These are phyloP conservation scores for Holothuria scabra DNA, from an alignment of 53 echinoderm and acorn worm species.

Conservation along the genomic window DNA sequence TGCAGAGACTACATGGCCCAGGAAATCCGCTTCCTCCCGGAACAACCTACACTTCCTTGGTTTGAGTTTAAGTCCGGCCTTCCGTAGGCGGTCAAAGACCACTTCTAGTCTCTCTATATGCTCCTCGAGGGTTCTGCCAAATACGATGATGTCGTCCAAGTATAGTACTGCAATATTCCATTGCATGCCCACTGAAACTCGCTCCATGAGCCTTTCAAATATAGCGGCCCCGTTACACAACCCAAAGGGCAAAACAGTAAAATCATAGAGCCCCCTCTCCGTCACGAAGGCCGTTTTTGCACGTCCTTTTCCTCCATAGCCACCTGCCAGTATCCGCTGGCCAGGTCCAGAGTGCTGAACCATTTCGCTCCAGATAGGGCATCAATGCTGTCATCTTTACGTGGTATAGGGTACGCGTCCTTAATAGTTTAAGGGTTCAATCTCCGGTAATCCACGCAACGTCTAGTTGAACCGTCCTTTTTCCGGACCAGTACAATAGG, in stretches of 20 bases:
- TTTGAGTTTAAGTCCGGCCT: no score
- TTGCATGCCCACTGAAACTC: slow-evolving; percentile 44
- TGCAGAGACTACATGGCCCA: slow-evolving; percentile 47
- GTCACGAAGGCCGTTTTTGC: slow-evolving; percentile 47
- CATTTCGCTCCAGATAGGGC: slow-evolving; percentile 41
- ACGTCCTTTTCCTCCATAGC: slow-evolving; percentile 20
- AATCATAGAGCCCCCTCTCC: slow-evolving; percentile 36
- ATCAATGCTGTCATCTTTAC: slow-evolving; percentile 45
- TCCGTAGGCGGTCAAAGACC: background rate
- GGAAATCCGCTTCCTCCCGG: slow-evolving; percentile 41
- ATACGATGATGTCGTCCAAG: slow-evolving; percentile 62
- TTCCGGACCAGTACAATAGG: slow-evolving; percentile 43
- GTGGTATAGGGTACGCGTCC: slow-evolving; percentile 54
- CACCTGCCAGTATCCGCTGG: slow-evolving; percentile 61
- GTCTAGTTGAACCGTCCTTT: slow-evolving; percentile 45
- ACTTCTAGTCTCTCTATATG: slow-evolving; percentile 1
- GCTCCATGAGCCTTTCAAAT: slow-evolving; percentile 49
- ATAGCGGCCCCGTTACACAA: slow-evolving; percentile 50
- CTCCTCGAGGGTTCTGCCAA: slow-evolving; percentile 48
- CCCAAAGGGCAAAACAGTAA: slow-evolving; percentile 50
- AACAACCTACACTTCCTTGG: no score
- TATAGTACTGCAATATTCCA: slow-evolving; percentile 56
- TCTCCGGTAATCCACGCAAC: slow-evolving; percentile 55
- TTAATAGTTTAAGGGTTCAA: slow-evolving; percentile 42
- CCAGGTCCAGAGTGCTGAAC: slow-evolving; percentile 55